phyloP scores from a whole-genome alignment of 2,113 vertebrate genomes.

The Varanus komodoensis region DNA sequence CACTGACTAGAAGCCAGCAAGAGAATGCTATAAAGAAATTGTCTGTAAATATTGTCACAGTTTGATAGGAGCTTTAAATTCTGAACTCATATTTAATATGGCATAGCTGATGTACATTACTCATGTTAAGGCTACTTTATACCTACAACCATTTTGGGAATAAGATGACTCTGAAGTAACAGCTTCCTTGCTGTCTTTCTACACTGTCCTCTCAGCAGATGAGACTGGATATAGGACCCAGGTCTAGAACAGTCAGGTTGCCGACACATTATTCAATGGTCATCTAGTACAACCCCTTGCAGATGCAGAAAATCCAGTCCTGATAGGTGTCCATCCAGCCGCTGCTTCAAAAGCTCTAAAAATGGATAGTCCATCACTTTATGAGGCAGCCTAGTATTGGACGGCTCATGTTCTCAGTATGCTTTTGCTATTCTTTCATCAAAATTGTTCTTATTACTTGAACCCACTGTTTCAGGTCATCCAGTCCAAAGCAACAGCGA shows the following conservation, averaged over 20 bases:
- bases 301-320: neutral
- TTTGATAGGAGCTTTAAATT: neutral
- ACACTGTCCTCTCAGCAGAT: neutral
- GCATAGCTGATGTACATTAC: neutral
- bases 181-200: neutral
- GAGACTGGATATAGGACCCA: neutral
- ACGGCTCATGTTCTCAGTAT: neutral
- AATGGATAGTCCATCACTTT: neutral
- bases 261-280: neutral
- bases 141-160: neutral
- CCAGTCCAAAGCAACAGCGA: neutral
- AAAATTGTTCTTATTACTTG: neutral
- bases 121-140: neutral
- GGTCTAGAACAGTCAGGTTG: neutral
- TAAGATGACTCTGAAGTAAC: neutral
- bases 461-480: neutral
- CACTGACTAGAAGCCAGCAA: neutral
- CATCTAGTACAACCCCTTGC: neutral
- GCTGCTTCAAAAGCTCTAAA: neutral
- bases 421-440: neutral
- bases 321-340: neutral
- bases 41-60: constrained; percentile 52
- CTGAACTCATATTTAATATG: neutral
- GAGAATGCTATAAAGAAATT: constrained; percentile 23
- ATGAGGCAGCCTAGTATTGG: neutral